phyloP scores from a whole-genome alignment of 2,888 invertebrate genomes.

The Ganaspis brasiliensis region DNA sequence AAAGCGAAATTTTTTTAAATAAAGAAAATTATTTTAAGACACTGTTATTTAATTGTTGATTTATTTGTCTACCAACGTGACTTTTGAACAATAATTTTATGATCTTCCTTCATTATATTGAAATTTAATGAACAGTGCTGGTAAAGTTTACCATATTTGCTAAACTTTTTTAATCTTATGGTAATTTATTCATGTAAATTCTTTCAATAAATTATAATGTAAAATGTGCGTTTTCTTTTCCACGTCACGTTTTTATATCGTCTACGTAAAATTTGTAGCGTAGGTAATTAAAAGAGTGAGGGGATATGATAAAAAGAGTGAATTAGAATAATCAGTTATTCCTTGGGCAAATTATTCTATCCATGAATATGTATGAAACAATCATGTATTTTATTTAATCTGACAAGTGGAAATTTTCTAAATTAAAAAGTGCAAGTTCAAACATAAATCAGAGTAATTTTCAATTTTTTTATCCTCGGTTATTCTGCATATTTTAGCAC shows the following conservation, averaged over 20 bases:
- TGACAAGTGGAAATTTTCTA: constrained; percentile 19
- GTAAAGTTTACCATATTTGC: not conserved
- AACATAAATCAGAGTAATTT: constrained; percentile 33
- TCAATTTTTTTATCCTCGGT: constrained; percentile 5
- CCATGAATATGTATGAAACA: constrained; percentile 31
- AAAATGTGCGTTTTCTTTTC: not conserved
- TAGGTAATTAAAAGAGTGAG: not conserved
- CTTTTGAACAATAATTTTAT: too few relatives aligned
- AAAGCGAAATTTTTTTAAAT: too few relatives aligned
- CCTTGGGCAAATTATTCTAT: not conserved
- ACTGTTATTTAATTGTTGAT: too few relatives aligned
- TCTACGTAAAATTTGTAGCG: constrained; percentile 2
- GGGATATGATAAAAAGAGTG: not conserved
- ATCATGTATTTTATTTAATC: constrained; percentile 12
- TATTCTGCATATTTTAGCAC: not conserved
- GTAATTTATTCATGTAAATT: constrained; percentile 7
- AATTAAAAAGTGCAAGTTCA: constrained; percentile 1
- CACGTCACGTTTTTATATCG: not conserved
- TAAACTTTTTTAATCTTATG: not conserved
- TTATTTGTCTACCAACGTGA: too few relatives aligned
- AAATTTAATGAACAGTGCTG: too few relatives aligned
- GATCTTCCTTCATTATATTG: too few relatives aligned
- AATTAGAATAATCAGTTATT: constrained; percentile 26
- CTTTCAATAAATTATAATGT: not conserved
- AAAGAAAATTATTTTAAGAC: too few relatives aligned